A percentile compares a stretch with the other conserved stretches of the same genome.
phyloP scores from a whole-genome alignment of 30 jellyfish, hydroid and myxozoan genomes.

The Morbakka virulenta region DNA sequence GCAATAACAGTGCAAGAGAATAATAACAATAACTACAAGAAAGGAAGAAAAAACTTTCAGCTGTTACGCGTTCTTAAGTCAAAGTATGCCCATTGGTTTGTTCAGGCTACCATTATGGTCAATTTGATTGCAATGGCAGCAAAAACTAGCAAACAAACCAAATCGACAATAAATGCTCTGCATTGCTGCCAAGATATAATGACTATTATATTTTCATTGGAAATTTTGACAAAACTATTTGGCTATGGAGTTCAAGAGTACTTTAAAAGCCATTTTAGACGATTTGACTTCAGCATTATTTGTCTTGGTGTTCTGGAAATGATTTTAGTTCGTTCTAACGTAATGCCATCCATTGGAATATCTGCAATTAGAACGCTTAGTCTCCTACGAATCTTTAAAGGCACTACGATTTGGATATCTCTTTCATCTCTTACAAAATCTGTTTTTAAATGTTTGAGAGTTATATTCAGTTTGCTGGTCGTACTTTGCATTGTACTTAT shows the following conservation, averaged over 20 bases:
- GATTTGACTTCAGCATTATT: too few species aligned
- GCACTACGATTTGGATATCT: conserved; percentile 52
- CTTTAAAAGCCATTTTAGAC: not conserved
- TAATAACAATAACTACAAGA: too few species aligned
- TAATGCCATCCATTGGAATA: conserved; percentile 36
- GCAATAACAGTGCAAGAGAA: too few species aligned
- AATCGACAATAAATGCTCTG: too few species aligned
- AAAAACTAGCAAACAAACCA: too few species aligned
- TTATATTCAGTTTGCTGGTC: conserved; percentile 49
- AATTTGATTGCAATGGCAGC: too few species aligned
- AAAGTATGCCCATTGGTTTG: too few species aligned
- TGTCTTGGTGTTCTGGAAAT: conserved; percentile 21
- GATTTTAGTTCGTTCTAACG: not conserved
- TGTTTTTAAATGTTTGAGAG: conserved; percentile 43
- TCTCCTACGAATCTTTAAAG: conserved; percentile 49
- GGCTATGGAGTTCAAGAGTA: conserved; percentile 30
- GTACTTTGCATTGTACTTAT: conserved; percentile 48
- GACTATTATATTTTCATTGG: conserved; percentile 14
- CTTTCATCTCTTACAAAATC: conserved; percentile 47
- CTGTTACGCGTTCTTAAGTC: too few species aligned
- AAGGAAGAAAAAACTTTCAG: too few species aligned
- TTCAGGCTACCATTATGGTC: too few species aligned
- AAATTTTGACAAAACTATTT: conserved; percentile 3
- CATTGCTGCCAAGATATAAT: too few species aligned
- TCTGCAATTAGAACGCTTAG: conserved; percentile 38